Evolutionary conservation across 2,113 vertebrate species (phyloP).

Genomic region (Recurvirostra avosetta): DNA sequence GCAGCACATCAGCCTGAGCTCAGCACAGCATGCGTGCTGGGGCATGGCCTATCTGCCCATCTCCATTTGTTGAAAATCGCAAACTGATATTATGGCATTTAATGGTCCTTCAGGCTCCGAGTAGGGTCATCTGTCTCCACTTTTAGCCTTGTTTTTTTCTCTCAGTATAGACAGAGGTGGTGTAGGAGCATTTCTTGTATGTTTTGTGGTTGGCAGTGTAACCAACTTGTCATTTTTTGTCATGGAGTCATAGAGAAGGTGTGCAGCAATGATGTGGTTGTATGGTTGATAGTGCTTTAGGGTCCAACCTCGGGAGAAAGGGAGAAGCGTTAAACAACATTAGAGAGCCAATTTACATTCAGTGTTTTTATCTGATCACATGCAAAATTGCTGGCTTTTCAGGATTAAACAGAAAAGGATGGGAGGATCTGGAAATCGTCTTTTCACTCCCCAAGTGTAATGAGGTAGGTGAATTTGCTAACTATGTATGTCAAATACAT

Average conservation of each 20-base stretch:
- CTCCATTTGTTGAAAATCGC: not conserved
- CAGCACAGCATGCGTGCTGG: fast-evolving
- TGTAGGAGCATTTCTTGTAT: not conserved
- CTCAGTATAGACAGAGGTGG: not conserved
- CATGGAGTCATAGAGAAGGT: not conserved
- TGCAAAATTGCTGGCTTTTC: not conserved
- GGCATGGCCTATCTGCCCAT: not conserved
- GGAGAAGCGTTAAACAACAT: not conserved
- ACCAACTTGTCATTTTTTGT: not conserved
- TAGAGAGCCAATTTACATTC: not conserved
- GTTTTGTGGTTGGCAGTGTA: not conserved
- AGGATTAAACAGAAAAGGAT: not conserved
- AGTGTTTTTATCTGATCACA: not conserved
- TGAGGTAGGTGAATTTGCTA: not conserved
- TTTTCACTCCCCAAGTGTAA: not conserved
- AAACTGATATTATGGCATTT: not conserved
- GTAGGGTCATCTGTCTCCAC: not conserved
- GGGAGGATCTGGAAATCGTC: not conserved
- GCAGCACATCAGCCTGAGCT: not conserved
- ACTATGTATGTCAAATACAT: not conserved
- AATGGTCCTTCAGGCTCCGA: not conserved
- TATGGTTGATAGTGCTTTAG: not conserved
- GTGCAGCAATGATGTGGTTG: not conserved
- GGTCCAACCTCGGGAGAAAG: not conserved
- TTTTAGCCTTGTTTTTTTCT: not conserved